phyloP scores from a whole-genome alignment of 2,797 vertebrate species.

The Propithecus perrieri region DNA sequence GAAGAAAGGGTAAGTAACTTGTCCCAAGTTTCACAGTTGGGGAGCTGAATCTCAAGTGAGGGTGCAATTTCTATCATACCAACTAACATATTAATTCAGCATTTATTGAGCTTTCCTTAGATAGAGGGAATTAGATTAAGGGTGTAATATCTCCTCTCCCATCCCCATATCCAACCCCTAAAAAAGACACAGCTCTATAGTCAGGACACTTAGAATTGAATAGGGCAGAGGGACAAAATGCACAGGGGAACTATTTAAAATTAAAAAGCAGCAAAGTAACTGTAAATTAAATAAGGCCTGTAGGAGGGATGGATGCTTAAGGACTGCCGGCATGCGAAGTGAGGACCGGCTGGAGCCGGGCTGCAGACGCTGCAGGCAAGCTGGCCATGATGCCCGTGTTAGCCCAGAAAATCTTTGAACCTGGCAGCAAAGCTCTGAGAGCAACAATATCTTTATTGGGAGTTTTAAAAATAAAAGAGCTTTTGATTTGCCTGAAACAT shows the following conservation, averaged over 20 bases:
- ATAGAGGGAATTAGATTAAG: background rate
- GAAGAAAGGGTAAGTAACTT: background rate
- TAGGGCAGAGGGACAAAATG: background rate
- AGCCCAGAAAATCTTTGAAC: constrained; percentile 21
- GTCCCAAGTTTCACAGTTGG: background rate
- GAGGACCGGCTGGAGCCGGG: background rate
- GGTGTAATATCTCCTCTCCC: too few species aligned
- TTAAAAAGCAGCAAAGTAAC: background rate
- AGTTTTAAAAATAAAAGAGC: constrained; percentile 44
- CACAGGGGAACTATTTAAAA: background rate
- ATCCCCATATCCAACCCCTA: background rate
- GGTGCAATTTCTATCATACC: background rate
- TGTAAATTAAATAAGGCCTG: background rate
- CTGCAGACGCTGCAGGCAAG: background rate
- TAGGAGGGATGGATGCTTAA: background rate
- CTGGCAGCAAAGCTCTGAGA: background rate
- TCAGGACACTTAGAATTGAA: background rate
- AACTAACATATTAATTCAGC: background rate
- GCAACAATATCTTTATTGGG: constrained; percentile 27
- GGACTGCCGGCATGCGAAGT: background rate
- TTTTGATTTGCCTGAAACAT: constrained; percentile 79
- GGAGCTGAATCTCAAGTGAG: background rate
- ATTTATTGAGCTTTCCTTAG: background rate
- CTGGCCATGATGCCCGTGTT: background rate
- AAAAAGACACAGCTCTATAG: background rate